A percentile compares a stretch with the other conserved stretches of the same genome.
Evolutionary conservation across 2,113 vertebrate genomes (phyloP).

Genomic region (Cepphus grylle): DNA sequence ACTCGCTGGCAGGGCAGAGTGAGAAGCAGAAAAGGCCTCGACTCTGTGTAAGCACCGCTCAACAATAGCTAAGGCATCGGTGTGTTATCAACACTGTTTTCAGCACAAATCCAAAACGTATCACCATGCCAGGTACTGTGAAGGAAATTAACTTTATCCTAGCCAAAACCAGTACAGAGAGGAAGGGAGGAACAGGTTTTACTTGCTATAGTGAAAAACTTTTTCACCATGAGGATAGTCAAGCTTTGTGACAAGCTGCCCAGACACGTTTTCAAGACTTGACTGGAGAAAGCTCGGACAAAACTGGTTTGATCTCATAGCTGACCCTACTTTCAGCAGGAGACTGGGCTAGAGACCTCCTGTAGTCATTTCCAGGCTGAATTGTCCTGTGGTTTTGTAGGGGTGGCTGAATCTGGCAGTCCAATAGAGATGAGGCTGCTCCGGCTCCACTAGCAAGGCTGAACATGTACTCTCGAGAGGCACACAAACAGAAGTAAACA

Average conservation of each 20-base stretch:
- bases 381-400: not conserved
- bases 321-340: not conserved
- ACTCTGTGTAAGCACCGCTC: not conserved
- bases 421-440: not conserved
- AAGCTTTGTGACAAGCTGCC: not conserved
- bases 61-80: not conserved
- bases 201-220: not conserved
- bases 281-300: not conserved
- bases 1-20: accelerated
- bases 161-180: not conserved
- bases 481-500: not conserved
- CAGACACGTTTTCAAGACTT: not conserved
- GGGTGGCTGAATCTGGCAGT: not conserved
- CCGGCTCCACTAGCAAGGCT: not conserved
- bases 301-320: not conserved
- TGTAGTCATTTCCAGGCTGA: not conserved
- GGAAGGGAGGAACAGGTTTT: not conserved
- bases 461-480: not conserved
- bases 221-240: not conserved
- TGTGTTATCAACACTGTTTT: not conserved
- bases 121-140: not conserved
- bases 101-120: not conserved
- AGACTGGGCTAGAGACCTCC: not conserved
- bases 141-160: not conserved
- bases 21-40: not conserved